Evolutionary conservation across 2,888 invertebrate species (phyloP).

Genomic region (Chaetoderma sp.): DNA sequence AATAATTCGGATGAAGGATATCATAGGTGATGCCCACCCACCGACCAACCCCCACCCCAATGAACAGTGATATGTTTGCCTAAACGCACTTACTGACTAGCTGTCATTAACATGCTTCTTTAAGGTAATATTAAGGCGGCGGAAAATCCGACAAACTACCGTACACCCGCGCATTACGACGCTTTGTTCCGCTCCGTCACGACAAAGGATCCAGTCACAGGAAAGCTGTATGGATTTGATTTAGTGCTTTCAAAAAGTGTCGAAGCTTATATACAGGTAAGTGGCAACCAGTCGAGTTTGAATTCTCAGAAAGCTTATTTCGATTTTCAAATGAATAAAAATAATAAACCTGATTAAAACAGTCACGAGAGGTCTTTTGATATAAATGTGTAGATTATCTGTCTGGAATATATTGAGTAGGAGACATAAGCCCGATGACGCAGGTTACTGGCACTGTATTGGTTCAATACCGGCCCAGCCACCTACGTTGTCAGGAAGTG

Average conservation of each 20-base stretch:
- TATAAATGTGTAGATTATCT: too few species aligned
- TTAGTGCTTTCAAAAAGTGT: slow-evolving; percentile 62
- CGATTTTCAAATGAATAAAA: neutral
- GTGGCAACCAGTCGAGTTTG: slow-evolving; percentile 1
- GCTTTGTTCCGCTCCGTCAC: slow-evolving; percentile 53
- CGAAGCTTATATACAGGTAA: slow-evolving; percentile 69
- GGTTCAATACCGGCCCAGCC: too few species aligned
- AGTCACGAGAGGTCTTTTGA: neutral
- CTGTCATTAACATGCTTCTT: slow-evolving; percentile 8
- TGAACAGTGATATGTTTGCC: too few species aligned
- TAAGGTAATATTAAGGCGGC: slow-evolving; percentile 49
- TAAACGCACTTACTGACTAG: too few species aligned
- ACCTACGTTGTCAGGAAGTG: too few species aligned
- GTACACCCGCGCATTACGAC: slow-evolving; percentile 69
- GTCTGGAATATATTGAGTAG: too few species aligned
- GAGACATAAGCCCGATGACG: too few species aligned
- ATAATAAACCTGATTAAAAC: neutral
- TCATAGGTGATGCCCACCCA: too few species aligned
- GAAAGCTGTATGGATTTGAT: slow-evolving; percentile 54
- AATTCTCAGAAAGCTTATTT: neutral
- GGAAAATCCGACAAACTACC: slow-evolving; percentile 66
- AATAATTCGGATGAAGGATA: too few species aligned
- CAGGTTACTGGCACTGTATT: too few species aligned
- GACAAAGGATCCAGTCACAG: slow-evolving; percentile 40
- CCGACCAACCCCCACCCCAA: too few species aligned